These are phyloP conservation scores for Diploptera punctata DNA, from an alignment of 2,888 invertebrate genomes.

Conservation along the genomic window DNA sequence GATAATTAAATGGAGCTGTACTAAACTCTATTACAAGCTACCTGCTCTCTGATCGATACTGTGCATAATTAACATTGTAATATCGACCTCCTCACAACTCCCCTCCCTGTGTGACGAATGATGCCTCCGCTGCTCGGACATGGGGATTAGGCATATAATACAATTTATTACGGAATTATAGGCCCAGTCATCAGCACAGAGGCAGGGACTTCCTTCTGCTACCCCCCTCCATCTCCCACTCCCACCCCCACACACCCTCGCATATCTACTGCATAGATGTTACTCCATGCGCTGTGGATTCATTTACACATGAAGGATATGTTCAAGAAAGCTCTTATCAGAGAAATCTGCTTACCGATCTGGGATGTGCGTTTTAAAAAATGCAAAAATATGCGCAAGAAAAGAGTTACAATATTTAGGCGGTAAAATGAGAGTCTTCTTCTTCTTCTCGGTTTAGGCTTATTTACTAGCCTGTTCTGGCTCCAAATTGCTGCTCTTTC, in stretches of 20 bases:
- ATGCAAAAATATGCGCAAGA: too few relatives aligned
- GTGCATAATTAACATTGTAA: slow-evolving; percentile 57
- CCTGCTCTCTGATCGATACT: slow-evolving; percentile 51
- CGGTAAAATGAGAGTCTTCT: too few relatives aligned
- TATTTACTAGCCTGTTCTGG: too few relatives aligned
- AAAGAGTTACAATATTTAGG: too few relatives aligned
- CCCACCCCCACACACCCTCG: background rate
- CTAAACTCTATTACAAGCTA: slow-evolving; percentile 43
- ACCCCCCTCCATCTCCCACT: background rate
- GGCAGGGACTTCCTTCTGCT: background rate
- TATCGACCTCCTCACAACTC: slow-evolving; percentile 50
- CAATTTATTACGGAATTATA: slow-evolving; percentile 30
- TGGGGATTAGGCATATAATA: slow-evolving; percentile 26
- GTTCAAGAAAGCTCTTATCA: too few relatives aligned
- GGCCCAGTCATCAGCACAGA: slow-evolving; percentile 9
- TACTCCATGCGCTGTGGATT: too few relatives aligned
- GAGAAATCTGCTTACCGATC: too few relatives aligned
- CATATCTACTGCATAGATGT: too few relatives aligned
- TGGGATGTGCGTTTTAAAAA: too few relatives aligned
- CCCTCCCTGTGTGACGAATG: slow-evolving; percentile 20
- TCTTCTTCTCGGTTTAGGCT: too few relatives aligned
- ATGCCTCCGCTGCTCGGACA: slow-evolving; percentile 16
- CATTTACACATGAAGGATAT: too few relatives aligned
- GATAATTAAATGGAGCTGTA: slow-evolving; percentile 45
- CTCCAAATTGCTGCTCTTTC: too few relatives aligned